Percentiles rank a stretch among this genome's conserved stretches.
Conservation (phyloP, 2,888 invertebrate species). For the Unio delphinus region DNA sequence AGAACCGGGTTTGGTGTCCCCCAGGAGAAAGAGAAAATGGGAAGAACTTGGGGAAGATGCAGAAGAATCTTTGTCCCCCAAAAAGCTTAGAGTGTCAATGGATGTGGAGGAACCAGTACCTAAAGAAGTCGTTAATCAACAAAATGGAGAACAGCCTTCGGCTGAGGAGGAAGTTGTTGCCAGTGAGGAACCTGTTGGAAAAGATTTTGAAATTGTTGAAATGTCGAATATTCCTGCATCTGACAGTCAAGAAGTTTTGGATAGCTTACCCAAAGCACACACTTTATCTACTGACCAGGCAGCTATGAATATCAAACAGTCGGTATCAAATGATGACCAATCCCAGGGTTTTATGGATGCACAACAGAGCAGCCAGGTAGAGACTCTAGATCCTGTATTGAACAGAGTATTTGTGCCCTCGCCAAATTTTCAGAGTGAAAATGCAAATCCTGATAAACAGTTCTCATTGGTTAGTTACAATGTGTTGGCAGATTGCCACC, state of each 20-base stretch:
- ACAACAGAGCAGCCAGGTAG: background rate
- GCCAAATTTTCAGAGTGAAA: conserved; percentile 30
- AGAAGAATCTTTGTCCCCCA: conserved; percentile 20
- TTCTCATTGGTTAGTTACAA: conserved; percentile 68
- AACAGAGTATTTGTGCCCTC: conserved; percentile 51
- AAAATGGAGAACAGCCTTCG: conserved; percentile 12
- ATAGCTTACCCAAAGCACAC: conserved; percentile 39
- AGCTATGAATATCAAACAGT: conserved; percentile 3
- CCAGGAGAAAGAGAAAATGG: conserved; percentile 35
- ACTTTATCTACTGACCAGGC: background rate
- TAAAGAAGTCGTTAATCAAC: conserved; percentile 2
- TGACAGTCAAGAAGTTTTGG: conserved; percentile 50
- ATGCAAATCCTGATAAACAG: conserved; percentile 41
- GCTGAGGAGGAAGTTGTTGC: conserved; percentile 15
- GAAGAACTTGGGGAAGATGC: conserved; percentile 27
- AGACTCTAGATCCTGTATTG: conserved; percentile 36
- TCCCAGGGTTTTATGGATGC: background rate
- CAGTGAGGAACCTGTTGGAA: conserved; percentile 21
- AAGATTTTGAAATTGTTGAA: conserved; percentile 59
- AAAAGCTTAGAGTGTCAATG: conserved; percentile 24
- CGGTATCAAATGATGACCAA: conserved; percentile 11
- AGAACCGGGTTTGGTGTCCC: background rate
- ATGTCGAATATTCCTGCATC: conserved; percentile 55
- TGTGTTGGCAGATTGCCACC: conserved; percentile 67
- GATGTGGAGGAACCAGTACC: conserved; percentile 5